Conservation (phyloP, 2,797 vertebrate genomes). For the Tragelaphus eurycerus region DNA sequence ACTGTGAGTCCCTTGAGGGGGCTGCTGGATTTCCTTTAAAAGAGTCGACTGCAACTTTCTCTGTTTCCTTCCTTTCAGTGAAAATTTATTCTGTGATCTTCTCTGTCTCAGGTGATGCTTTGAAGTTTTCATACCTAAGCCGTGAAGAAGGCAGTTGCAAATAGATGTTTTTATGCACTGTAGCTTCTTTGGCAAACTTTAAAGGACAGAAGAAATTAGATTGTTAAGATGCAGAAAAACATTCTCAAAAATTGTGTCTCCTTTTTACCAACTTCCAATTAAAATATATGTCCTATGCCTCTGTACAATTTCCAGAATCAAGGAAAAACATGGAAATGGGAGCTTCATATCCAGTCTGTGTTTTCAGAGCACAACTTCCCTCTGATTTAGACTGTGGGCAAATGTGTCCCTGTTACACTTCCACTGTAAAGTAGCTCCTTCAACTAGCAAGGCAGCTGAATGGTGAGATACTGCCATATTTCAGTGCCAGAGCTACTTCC, state of each 20-base stretch:
- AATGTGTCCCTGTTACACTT: background rate
- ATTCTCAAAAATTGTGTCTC: background rate
- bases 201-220: constrained; percentile 49
- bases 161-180: constrained; percentile 81
- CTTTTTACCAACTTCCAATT: constrained; percentile 22
- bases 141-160: constrained; percentile 76
- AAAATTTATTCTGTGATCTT: constrained; percentile 60
- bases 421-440: background rate
- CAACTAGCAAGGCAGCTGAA: background rate
- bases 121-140: constrained; percentile 63
- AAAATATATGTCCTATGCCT: background rate
- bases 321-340: background rate
- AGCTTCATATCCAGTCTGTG: background rate
- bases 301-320: background rate
- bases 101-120: constrained; percentile 62
- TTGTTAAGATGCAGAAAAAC: constrained; percentile 24
- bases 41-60: constrained; percentile 48
- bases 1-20: background rate
- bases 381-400: background rate
- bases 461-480: background rate
- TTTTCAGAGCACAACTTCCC: constrained; percentile 6
- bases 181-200: constrained; percentile 83
- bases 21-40: constrained; percentile 63
- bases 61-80: constrained; percentile 63
- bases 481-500: background rate